Evolutionary conservation across 2,888 invertebrate species (phyloP).

Genomic region (Cecidostiba fungosa): DNA sequence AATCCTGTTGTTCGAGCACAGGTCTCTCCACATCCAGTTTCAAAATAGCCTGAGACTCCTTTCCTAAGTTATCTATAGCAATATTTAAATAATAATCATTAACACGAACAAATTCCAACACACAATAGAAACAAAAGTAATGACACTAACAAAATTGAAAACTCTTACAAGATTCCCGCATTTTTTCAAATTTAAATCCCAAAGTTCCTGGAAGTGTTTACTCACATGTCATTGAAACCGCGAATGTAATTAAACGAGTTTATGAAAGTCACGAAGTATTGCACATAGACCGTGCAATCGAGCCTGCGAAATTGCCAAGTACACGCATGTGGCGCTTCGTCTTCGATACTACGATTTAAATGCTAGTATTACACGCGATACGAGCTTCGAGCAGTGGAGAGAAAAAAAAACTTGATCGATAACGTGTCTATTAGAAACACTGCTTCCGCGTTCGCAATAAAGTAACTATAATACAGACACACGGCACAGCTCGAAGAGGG

Average conservation of each 20-base stretch:
- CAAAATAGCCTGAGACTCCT: conserved; percentile 54
- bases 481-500: neutral
- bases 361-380: neutral
- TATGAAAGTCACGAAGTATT: conserved; percentile 13
- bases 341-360: neutral
- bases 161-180: conserved; percentile 38
- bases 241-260: neutral
- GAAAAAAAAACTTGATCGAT: conserved; percentile 23
- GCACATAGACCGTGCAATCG: neutral
- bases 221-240: conserved; percentile 24
- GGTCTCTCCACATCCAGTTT: conserved; percentile 79
- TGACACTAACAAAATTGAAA: neutral
- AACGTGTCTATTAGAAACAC: neutral
- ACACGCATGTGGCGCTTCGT: neutral
- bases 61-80: conserved; percentile 44
- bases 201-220: neutral
- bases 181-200: conserved; percentile 47
- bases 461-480: neutral
- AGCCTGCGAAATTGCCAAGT: neutral
- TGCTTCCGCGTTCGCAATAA: neutral
- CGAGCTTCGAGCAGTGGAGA: neutral
- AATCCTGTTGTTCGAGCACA: conserved; percentile 80
- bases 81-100: neutral
- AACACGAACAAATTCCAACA: neutral
- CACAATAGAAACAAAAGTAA: neutral